phyloP scores from a whole-genome alignment of 2,113 vertebrate genomes.

The Budorcas taxicolor region DNA sequence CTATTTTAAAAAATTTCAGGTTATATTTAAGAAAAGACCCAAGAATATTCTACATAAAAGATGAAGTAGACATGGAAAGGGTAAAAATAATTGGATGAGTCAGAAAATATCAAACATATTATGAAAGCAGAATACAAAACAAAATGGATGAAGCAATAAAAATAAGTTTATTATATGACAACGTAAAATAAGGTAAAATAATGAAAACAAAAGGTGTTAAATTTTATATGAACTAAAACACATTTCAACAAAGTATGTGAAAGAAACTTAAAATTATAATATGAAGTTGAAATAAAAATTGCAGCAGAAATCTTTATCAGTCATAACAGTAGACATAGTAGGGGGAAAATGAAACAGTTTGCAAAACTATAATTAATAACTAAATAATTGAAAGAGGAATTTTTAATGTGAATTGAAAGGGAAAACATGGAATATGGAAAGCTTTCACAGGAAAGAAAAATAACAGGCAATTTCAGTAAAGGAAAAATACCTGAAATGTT shows the following conservation, averaged over 20 bases:
- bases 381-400: neutral
- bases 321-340: neutral
- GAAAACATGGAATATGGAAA: neutral
- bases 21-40: neutral
- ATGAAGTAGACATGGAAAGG: neutral
- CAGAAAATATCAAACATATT: neutral
- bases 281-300: neutral
- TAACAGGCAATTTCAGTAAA: neutral
- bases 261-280: neutral
- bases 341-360: neutral
- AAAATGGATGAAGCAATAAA: neutral
- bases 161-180: neutral
- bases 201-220: neutral
- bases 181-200: neutral
- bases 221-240: neutral
- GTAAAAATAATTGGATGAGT: neutral
- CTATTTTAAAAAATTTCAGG: neutral
- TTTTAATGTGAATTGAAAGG: neutral
- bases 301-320: neutral
- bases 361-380: neutral
- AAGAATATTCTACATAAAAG: neutral
- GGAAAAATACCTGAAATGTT: neutral
- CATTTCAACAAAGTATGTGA: neutral
- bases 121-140: neutral
- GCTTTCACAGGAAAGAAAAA: neutral